Conservation (phyloP, 2,113 vertebrate genomes). For the Toxotes chatareus region DNA sequence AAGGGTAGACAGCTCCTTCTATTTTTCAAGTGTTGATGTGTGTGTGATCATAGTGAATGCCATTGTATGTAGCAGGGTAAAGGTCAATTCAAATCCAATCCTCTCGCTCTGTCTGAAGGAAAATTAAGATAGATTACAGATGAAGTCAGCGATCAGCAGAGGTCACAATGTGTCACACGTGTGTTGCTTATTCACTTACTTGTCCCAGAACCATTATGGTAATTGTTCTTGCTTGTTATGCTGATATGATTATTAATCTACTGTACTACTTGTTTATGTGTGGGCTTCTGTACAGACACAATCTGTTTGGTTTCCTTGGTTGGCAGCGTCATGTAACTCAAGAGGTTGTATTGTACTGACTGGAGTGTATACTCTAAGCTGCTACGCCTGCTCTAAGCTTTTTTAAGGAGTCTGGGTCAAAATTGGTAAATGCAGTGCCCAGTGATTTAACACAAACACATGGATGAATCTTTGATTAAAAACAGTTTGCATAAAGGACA, state of each 20-base stretch:
- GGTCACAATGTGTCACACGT: constrained; percentile 5
- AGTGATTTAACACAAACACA: too few species aligned
- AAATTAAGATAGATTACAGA: constrained; percentile 33
- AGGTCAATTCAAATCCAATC: constrained; percentile 54
- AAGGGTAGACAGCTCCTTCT: neutral
- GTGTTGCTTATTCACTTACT: neutral
- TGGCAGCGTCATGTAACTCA: neutral
- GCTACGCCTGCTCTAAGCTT: too few species aligned
- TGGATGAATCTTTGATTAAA: too few species aligned
- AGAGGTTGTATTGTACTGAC: neutral
- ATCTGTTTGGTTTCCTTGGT: neutral
- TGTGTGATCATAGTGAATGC: constrained; percentile 15
- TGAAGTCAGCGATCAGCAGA: constrained; percentile 6
- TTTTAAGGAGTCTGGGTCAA: neutral
- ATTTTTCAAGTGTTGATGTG: constrained; percentile 13
- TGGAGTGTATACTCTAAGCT: neutral
- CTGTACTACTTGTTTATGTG: neutral
- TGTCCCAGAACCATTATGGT: neutral
- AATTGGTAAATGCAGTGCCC: neutral
- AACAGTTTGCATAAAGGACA: neutral
- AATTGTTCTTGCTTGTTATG: too few species aligned
- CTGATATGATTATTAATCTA: neutral
- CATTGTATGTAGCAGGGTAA: constrained; percentile 21
- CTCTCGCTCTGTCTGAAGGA: neutral
- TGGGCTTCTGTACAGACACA: neutral